A percentile compares a stretch with the other conserved stretches of the same genome.
Conservation (phyloP, 2,113 vertebrate genomes). For the Notiomystis cincta region DNA sequence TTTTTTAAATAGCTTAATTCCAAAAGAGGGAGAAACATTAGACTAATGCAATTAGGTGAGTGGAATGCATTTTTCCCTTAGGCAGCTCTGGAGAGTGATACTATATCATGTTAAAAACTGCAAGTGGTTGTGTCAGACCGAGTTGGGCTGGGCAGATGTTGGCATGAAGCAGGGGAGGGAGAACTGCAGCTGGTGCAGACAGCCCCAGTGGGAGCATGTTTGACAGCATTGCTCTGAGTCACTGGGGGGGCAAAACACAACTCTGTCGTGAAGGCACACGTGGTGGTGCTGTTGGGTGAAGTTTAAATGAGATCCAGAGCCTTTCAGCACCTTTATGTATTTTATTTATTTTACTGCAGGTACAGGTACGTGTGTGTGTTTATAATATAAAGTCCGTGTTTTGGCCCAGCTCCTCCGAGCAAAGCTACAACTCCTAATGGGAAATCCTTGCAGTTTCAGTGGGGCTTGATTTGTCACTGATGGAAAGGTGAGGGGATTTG, state of each 20-base stretch:
- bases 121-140: background rate
- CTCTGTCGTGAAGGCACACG: fast-evolving
- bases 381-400: background rate
- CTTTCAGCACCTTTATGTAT: background rate
- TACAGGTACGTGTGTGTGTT: fast-evolving
- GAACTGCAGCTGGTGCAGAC: background rate
- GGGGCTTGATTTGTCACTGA: background rate
- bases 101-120: background rate
- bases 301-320: background rate
- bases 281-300: background rate
- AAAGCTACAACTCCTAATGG: background rate
- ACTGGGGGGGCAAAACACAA: background rate
- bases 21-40: background rate
- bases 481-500: background rate
- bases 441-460: background rate
- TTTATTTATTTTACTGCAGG: background rate
- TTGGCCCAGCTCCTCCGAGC: background rate
- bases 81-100: conserved; percentile 26
- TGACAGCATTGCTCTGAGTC: background rate
- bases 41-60: conserved; percentile 21
- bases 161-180: background rate
- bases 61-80: conserved; percentile 2
- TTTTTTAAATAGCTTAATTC: background rate
- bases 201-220: background rate
- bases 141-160: background rate